These are phyloP conservation scores for Trachurus trachurus DNA, from an alignment of 2,797 vertebrate species.

Conservation along the genomic window DNA sequence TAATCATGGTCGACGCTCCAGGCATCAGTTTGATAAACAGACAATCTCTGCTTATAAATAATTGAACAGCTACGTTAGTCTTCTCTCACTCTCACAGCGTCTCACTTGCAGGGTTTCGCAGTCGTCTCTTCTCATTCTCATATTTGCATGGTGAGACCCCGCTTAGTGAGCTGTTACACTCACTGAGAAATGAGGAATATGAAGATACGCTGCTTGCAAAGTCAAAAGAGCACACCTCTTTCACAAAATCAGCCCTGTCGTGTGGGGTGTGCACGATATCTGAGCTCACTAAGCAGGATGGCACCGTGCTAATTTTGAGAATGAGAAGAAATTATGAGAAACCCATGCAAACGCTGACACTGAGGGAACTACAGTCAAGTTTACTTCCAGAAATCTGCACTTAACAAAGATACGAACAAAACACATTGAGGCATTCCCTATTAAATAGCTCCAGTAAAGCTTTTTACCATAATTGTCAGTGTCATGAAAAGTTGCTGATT, in stretches of 20 bases:
- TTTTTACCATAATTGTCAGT: background rate
- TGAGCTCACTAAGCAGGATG: constrained; percentile 31
- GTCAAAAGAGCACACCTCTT: constrained; percentile 32
- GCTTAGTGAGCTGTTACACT: constrained; percentile 63
- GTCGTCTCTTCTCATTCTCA: constrained; percentile 48
- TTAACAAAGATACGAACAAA: background rate
- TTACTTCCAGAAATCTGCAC: background rate
- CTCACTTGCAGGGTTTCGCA: constrained; percentile 59
- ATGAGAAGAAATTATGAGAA: constrained; percentile 23
- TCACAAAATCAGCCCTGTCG: background rate
- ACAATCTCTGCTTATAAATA: constrained; percentile 82
- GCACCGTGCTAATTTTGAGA: constrained; percentile 2
- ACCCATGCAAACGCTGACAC: constrained; percentile 18
- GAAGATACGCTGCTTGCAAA: constrained; percentile 19
- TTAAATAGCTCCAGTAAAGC: background rate
- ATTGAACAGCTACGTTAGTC: constrained; percentile 72
- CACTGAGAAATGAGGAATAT: constrained; percentile 47
- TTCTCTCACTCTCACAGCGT: constrained; percentile 60
- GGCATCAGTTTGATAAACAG: constrained; percentile 82
- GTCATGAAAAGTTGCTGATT: background rate
- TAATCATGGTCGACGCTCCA: constrained; percentile 75
- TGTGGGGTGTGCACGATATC: constrained; percentile 10
- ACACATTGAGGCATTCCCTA: background rate
- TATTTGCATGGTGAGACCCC: constrained; percentile 63
- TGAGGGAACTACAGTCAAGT: background rate